These are phyloP conservation scores for Melolontha melolontha DNA, from an alignment of 2,888 invertebrate species.

Conservation along the genomic window DNA sequence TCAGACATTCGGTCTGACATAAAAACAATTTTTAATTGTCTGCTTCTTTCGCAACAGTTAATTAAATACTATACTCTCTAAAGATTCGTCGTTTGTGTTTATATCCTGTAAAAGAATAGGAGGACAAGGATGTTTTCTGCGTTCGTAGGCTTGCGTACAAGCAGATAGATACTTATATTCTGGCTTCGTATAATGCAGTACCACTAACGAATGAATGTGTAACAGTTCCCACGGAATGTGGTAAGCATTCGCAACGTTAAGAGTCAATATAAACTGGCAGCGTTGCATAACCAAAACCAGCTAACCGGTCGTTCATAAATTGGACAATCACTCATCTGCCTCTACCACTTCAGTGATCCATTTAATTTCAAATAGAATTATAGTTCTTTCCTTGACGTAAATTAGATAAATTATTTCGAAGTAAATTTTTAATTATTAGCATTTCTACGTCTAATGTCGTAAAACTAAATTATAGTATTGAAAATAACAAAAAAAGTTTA, in stretches of 20 bases:
- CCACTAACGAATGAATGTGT: slow-evolving; percentile 29
- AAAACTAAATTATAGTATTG: no score
- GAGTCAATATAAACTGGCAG: slow-evolving; percentile 15
- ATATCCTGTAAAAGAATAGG: slow-evolving; percentile 29
- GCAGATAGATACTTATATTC: neutral
- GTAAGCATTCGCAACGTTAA: slow-evolving; percentile 23
- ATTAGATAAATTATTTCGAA: no score
- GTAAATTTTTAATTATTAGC: no score
- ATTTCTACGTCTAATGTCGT: no score
- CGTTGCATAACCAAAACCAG: slow-evolving; percentile 10
- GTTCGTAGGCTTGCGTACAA: slow-evolving; percentile 2
- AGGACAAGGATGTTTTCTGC: slow-evolving; percentile 32
- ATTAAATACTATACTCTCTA: slow-evolving; percentile 25
- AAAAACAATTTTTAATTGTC: slow-evolving; percentile 25
- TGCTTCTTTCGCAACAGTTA: slow-evolving; percentile 23
- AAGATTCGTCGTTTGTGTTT: slow-evolving; percentile 5
- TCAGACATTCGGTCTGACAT: slow-evolving; percentile 22
- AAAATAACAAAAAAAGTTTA: no score
- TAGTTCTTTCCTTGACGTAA: neutral
- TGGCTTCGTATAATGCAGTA: slow-evolving; percentile 9
- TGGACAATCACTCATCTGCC: slow-evolving; percentile 27
- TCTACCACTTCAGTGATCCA: neutral
- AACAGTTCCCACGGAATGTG: slow-evolving; percentile 43
- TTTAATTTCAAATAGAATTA: neutral
- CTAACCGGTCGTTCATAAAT: slow-evolving; percentile 13